These are phyloP conservation scores for Turnix velox DNA, from an alignment of 2,113 vertebrate genomes.

Conservation along the genomic window DNA sequence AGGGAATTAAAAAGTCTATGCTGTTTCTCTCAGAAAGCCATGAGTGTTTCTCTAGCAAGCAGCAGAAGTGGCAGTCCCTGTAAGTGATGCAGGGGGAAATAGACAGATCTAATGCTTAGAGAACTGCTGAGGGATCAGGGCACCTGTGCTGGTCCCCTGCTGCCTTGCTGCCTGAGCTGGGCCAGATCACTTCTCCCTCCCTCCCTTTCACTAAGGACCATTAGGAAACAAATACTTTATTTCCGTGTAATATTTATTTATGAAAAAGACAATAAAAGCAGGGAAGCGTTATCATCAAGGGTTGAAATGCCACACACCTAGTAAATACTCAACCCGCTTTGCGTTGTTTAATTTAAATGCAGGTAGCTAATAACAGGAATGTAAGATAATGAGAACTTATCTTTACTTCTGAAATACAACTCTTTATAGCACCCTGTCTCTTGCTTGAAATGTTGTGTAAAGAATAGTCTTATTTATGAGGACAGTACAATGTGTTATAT, in stretches of 20 bases:
- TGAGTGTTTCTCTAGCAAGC: neutral
- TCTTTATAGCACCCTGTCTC: neutral
- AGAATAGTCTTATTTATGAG: neutral
- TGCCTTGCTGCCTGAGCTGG: neutral
- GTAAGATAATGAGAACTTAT: neutral
- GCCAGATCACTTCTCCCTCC: neutral
- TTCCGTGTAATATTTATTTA: neutral
- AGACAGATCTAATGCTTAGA: neutral
- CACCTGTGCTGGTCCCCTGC: neutral
- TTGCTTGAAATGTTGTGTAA: neutral
- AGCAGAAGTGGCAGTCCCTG: neutral
- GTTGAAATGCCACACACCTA: conserved; percentile 19
- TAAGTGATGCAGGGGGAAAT: neutral
- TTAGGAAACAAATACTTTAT: neutral
- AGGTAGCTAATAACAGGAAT: neutral
- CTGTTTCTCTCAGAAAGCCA: neutral
- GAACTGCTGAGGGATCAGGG: neutral
- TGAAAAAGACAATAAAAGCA: neutral
- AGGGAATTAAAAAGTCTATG: neutral
- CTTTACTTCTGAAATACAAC: neutral
- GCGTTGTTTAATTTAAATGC: neutral
- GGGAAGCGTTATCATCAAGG: neutral
- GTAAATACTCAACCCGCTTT: neutral
- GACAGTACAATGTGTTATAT: neutral
- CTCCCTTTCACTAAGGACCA: neutral